phyloP scores from a whole-genome alignment of 2,888 invertebrate genomes.

The Lycia hirtaria region DNA sequence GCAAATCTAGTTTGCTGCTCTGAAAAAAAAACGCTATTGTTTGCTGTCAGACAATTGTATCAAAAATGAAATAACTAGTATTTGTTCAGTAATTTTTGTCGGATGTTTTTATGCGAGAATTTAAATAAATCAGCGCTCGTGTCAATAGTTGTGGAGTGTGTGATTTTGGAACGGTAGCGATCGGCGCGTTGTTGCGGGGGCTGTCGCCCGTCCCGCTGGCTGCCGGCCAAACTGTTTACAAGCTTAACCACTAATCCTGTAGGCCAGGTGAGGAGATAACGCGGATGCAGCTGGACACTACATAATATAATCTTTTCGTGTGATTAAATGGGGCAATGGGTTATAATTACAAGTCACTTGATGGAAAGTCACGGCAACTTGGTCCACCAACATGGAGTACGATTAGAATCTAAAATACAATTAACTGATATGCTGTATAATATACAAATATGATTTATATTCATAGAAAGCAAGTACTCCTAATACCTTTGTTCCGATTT shows the following conservation, averaged over 20 bases:
- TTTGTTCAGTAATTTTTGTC: slow-evolving; percentile 36
- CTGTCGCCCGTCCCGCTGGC: slow-evolving; percentile 72
- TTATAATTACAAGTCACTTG: too few species aligned
- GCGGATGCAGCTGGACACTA: slow-evolving; percentile 18
- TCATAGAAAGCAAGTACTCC: too few species aligned
- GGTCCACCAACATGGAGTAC: too few species aligned
- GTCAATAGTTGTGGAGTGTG: slow-evolving; percentile 38
- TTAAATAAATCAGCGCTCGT: slow-evolving; percentile 37
- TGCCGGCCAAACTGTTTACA: slow-evolving; percentile 67
- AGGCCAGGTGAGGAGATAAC: slow-evolving; percentile 33
- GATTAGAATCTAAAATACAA: too few species aligned
- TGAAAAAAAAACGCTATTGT: not conserved
- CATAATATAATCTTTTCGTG: too few species aligned
- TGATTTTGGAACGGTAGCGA: slow-evolving; percentile 32
- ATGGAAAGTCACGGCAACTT: too few species aligned
- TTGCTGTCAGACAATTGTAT: slow-evolving; percentile 13
- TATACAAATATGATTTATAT: too few species aligned
- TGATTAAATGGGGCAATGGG: too few species aligned
- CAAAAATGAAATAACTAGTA: slow-evolving; percentile 21
- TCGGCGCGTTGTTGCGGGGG: slow-evolving; percentile 57
- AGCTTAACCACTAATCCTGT: slow-evolving; percentile 51
- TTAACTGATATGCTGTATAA: too few species aligned
- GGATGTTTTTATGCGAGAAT: slow-evolving; percentile 26
- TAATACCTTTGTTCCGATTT: too few species aligned
- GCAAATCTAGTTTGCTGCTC: not conserved